Conservation (phyloP, 1,140 invertebrate species). For the Hypothenemus hampei region DNA sequence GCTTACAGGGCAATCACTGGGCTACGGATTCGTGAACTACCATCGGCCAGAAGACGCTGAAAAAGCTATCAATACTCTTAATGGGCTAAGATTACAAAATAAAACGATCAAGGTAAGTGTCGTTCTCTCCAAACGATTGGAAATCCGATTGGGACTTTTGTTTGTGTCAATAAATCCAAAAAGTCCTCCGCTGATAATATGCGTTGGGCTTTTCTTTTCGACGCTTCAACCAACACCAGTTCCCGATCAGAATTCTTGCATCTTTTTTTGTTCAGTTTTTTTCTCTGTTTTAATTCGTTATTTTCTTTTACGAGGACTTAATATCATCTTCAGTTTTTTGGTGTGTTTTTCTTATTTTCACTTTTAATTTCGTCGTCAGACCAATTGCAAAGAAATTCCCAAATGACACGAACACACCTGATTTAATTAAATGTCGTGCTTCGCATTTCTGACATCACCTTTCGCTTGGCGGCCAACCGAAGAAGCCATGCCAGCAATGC, state of each 20-base stretch:
- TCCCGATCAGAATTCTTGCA: conserved; percentile 23
- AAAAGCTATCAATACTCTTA: conserved; percentile 95
- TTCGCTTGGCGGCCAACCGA: not conserved
- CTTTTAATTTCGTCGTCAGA: too few species aligned
- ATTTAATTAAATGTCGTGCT: not conserved
- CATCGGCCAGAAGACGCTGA: conserved; percentile 94
- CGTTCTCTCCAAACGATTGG: conserved; percentile 6
- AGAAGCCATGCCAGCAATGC: not conserved
- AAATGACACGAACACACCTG: not conserved
- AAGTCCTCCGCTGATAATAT: too few species aligned
- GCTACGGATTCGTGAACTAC: conserved; percentile 99
- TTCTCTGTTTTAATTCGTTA: conserved; percentile 7
- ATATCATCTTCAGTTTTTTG: conserved; percentile 22
- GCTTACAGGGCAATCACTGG: conserved; percentile 89
- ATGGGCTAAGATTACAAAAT: conserved; percentile 95
- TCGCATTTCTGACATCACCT: conserved; percentile 11
- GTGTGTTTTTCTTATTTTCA: too few species aligned
- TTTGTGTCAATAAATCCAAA: not conserved
- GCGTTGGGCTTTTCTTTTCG: not conserved
- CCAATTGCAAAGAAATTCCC: conserved; percentile 25
- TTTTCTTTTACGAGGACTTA: conserved; percentile 13
- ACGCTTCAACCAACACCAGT: not conserved
- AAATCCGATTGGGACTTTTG: conserved; percentile 22
- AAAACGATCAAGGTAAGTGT: conserved; percentile 95
- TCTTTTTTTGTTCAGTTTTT: conserved; percentile 18